Evolutionary conservation across 2,113 vertebrate species (phyloP), one percentile per base, ranked within the genome.

Genomic region (Urocynchramus pylzowi): DNA sequence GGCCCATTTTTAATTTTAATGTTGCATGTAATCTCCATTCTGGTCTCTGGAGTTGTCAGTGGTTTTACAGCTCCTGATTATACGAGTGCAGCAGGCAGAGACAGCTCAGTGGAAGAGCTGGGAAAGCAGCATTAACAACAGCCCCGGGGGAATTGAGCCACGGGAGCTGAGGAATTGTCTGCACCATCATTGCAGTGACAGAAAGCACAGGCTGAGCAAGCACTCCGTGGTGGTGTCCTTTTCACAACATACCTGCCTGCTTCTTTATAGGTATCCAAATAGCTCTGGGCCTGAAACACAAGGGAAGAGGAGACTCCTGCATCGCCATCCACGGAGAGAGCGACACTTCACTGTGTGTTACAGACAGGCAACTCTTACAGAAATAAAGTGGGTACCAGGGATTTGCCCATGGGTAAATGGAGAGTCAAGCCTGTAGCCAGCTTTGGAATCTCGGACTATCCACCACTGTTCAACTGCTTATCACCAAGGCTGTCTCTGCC

Each of bases 1-100:
- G 78, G 85, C 63, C 85, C 80, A 84, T 97, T 96, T 97, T 97
- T 97, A 96, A 95, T 95, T 73, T 97, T 97, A 92, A 97, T 91
- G 96, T 94, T 89, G 85, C 85, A 50, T 87, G 77, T 95, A 93
- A 95, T 93, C 74, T 94, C 83, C 70, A 61, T 60, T 45, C 91
- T 92, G 85, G 65, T 54, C 87, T 76, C 28, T 41, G 74, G 89
- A 83, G 73, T 59, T 96, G 85, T 96, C 95, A 95, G 78, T 84
- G 69, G 53, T 56, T 97, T 94, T 94, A 95, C 61, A 84, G 20
- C 87, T 83, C 50, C 27, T 88, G 92, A 42, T 85, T 93, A 61
- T 63, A 49, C 0, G 9, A 95, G 82, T 33, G 50, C 73, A 20
- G 84, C 23, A 63, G 69, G 93, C 50, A 84, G 82, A 93, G 68